These are phyloP conservation scores for Montipora cactus DNA, from an alignment of 64 coral and sea anemone species.

Conservation along the genomic window DNA sequence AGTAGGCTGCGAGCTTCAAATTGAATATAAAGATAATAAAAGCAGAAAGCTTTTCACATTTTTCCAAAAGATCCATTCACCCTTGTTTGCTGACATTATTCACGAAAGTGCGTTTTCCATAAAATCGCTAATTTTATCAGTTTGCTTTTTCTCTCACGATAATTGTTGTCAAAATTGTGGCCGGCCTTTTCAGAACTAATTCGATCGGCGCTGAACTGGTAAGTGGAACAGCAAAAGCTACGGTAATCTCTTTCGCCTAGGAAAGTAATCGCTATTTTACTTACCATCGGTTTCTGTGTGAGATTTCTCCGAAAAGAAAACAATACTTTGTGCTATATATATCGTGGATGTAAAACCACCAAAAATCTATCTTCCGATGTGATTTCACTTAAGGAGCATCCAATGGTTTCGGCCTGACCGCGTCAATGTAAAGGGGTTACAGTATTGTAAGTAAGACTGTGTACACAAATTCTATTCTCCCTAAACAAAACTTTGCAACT, in stretches of 20 bases:
- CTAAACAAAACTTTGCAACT: not conserved
- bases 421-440: not conserved
- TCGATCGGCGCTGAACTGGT: not conserved
- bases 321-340: not conserved
- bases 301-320: not conserved
- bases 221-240: not conserved
- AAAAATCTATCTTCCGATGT: not conserved
- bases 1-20: not conserved
- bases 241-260: too few relatives aligned
- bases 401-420: not conserved
- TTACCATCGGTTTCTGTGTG: not conserved
- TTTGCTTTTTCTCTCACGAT: not conserved
- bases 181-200: not conserved
- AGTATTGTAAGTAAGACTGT: not conserved
- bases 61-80: not conserved
- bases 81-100: too few relatives aligned
- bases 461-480: slow-evolving; percentile 7
- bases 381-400: not conserved
- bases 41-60: not conserved
- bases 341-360: not conserved
- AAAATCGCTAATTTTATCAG: slow-evolving; percentile 9
- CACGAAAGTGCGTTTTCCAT: not conserved
- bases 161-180: slow-evolving; percentile 24
- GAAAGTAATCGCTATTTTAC: not conserved
- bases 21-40: not conserved